A percentile compares a stretch with the other conserved stretches of the same genome.
These are phyloP conservation scores for Cricetomys ansorgei DNA, from an alignment of 2,113 vertebrate species.

Conservation along the genomic window DNA sequence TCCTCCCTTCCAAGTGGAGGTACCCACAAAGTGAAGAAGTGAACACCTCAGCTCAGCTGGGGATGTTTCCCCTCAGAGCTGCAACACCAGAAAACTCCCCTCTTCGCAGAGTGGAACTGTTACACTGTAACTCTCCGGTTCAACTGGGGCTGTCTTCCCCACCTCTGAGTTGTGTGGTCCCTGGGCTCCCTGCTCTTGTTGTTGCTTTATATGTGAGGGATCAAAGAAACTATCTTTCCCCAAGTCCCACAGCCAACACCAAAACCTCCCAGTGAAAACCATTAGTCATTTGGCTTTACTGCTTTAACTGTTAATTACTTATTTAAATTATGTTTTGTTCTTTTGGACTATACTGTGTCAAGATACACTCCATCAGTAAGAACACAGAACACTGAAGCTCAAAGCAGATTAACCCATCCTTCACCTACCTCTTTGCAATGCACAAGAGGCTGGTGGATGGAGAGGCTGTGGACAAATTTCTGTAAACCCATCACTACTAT, in stretches of 20 bases:
- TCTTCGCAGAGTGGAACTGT: too few relatives aligned
- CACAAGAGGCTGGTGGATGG: not conserved
- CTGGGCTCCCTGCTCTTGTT: not conserved
- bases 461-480: not conserved
- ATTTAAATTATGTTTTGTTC: not conserved
- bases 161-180: too few relatives aligned
- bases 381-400: not conserved
- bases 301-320: not conserved
- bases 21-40: too few relatives aligned
- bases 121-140: too few relatives aligned
- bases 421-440: not conserved
- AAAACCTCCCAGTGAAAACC: not conserved
- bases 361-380: not conserved
- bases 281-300: not conserved
- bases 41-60: too few relatives aligned
- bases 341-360: not conserved
- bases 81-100: too few relatives aligned
- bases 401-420: not conserved
- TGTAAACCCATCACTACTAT: fast-evolving
- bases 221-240: not conserved
- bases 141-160: too few relatives aligned
- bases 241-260: not conserved
- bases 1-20: too few relatives aligned
- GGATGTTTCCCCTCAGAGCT: too few relatives aligned
- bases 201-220: not conserved